Percentiles rank a stretch among this genome's conserved stretches.
Conservation (phyloP, 2,113 vertebrate genomes). For the Rattus rattus region DNA sequence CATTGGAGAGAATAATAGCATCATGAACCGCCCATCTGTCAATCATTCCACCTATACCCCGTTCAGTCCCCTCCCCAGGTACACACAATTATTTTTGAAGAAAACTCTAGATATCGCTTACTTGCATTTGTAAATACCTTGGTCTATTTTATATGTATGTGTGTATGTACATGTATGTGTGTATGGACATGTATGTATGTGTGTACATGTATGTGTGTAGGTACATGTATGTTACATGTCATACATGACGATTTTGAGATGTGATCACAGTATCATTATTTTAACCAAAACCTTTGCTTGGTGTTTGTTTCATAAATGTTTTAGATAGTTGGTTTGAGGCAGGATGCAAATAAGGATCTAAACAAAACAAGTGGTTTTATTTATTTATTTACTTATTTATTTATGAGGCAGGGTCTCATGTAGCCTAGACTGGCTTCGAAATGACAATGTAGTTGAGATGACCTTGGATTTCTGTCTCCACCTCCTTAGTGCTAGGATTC, state of each 20-base stretch:
- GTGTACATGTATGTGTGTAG: neutral
- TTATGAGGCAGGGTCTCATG: neutral
- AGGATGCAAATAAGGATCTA: neutral
- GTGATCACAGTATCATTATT: neutral
- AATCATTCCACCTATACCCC: neutral
- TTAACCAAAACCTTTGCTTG: neutral
- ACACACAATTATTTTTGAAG: slow-evolving; percentile 11
- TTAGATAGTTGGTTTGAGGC: neutral
- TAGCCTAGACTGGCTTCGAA: neutral
- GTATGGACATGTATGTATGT: neutral
- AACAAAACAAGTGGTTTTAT: neutral
- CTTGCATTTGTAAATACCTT: neutral
- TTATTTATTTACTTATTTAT: neutral
- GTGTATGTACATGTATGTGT: neutral
- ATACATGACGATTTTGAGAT: neutral
- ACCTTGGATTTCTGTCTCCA: neutral
- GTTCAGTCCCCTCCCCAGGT: neutral
- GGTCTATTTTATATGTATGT: no score
- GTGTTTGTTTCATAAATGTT: neutral
- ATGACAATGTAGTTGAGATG: neutral
- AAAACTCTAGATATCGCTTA: neutral
- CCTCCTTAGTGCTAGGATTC: neutral
- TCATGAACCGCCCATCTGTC: neutral
- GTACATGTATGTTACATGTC: neutral
- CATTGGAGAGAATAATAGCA: neutral